Base-by-base conservation (phyloP, 2,113 vertebrate species). In the Tyto alba region DNA sequence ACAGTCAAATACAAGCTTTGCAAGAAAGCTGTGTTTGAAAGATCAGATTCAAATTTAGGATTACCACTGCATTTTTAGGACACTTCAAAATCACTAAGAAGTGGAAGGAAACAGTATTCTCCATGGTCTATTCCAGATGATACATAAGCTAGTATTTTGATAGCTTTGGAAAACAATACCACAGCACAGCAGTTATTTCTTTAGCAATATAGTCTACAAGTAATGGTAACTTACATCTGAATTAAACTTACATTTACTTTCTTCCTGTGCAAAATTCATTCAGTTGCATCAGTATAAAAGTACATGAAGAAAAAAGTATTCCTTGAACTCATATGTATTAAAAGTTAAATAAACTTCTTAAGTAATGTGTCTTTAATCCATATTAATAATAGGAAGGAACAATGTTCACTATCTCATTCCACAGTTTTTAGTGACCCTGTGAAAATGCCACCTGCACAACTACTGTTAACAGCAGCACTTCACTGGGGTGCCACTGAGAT, bases 391-490 rank as follows among this genome's bases (percentile, higher is more conserved):
- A 62, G 38, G 40, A 57, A 82, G 64, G 19, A 67, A 73, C 34
- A 67, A 41, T 36, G 30, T 52, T 50, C 29, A 41, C 23, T 41
- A 30, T 20, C 21, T n/a, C n/a, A 36, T 79, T 72, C 29, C 67
- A 69, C 41, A 72, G 38, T 52, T 82, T 48, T 68, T 47, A 78
- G 22, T 23, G 38, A 94, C 22, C 22, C 18, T 30, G 22, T 87
- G 30, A 79, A 78, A 78, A 83, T 82, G 52, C 21, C 25, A 85
- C 29, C 41, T 36, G 13, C 25, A 52, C 29, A 47, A 29, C 36
- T 59, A 34, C 8, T 0, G 0, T n/a, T n/a, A 78, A 64, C 23
- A 48, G 40, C 66, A 55, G 45, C 47, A n/a, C 45, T 55, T 59
- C 20, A 32, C 29, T 38, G 10, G 5, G 11, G n/a, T 79, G 62